Conservation (phyloP, 2,113 vertebrate genomes). For the Podarcis raffonei region DNA sequence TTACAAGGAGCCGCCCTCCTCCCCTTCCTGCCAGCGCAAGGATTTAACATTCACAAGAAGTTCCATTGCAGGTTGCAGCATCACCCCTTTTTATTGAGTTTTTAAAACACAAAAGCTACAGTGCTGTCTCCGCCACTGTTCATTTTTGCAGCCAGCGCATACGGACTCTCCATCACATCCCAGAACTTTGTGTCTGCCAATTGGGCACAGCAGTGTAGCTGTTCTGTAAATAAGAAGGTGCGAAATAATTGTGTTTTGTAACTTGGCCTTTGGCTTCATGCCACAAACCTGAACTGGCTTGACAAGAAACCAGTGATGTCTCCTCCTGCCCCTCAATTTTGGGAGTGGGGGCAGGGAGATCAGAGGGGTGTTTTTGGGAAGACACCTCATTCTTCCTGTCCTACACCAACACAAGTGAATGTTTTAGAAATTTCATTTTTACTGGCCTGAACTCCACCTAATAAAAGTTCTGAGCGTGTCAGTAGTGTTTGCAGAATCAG, state of each 20-base stretch:
- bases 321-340: neutral
- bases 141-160: conserved; percentile 2
- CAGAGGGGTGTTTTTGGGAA: neutral
- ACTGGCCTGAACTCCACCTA: conserved; percentile 62
- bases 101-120: conserved; percentile 13
- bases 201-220: conserved; percentile 47
- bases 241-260: conserved; percentile 55
- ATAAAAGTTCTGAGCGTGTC: conserved; percentile 75
- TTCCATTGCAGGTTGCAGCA: conserved; percentile 38
- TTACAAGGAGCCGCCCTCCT: neutral
- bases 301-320: conserved; percentile 12
- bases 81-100: conserved; percentile 25
- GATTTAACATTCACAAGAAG: conserved; percentile 32
- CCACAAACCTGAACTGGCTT: neutral
- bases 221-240: conserved; percentile 62
- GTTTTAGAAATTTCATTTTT: conserved; percentile 60
- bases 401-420: conserved; percentile 35
- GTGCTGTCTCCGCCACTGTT: neutral
- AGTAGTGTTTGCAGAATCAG: conserved; percentile 40
- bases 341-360: too few species aligned
- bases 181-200: conserved; percentile 45
- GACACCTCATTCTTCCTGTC: conserved; percentile 39
- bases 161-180: conserved; percentile 41
- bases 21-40: conserved; percentile 37
- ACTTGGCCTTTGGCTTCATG: conserved; percentile 15